Evolutionary conservation across 2,888 invertebrate genomes (phyloP).

Genomic region (Neuroscelio doddi): DNA sequence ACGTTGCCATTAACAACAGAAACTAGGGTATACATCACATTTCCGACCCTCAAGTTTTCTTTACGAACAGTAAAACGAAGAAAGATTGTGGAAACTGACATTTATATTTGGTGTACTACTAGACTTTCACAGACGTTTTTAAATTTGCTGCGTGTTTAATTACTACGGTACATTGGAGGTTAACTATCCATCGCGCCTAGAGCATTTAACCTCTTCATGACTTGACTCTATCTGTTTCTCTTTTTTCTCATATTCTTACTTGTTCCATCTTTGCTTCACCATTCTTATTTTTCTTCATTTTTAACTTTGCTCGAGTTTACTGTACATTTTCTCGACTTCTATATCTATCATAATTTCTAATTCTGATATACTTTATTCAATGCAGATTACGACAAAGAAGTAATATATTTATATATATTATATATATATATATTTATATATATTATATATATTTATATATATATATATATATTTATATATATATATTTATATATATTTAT

Average conservation of each 20-base stretch:
- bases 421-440: too few species aligned
- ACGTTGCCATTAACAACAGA: too few species aligned
- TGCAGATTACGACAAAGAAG: neutral
- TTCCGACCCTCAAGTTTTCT: neutral
- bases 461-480: too few species aligned
- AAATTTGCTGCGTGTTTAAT: slow-evolving; percentile 7
- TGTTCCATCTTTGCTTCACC: neutral
- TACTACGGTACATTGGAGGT: slow-evolving; percentile 2
- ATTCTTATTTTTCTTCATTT: neutral
- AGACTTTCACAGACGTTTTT: neutral
- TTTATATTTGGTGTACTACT: slow-evolving; percentile 5
- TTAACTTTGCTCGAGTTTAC: neutral
- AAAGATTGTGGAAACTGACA: slow-evolving; percentile 1
- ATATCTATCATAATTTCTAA: neutral
- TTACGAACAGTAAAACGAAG: neutral
- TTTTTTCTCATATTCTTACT: neutral
- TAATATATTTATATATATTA: neutral
- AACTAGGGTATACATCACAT: neutral
- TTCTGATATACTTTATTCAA: neutral
- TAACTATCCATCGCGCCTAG: slow-evolving; percentile 1
- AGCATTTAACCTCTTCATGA: slow-evolving; percentile 7
- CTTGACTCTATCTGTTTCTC: neutral
- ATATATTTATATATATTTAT: too few species aligned
- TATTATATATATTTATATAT: too few species aligned
- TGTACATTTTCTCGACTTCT: slow-evolving; percentile 2